Evolutionary conservation across 1,140 invertebrate species (phyloP), one percentile per base, ranked within the genome.

Genomic region (Vollenhovia emeryi): DNA sequence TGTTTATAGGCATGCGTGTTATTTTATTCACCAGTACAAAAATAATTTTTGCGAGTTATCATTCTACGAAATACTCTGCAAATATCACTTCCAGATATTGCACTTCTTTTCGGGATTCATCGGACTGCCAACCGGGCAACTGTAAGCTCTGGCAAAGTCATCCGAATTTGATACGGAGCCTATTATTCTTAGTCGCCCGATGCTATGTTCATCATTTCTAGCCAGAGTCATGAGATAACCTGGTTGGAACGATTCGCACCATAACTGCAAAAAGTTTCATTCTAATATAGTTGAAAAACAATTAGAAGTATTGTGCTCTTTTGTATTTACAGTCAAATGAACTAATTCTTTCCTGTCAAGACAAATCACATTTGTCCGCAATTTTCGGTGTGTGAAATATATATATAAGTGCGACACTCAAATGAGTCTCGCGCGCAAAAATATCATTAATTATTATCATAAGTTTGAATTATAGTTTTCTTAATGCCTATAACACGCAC

Each of bases 61-160:
- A 66, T 15, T 66, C 2, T 66, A 43, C 2, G 33, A 36, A 43
- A 33, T 24, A 6, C n/a, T 40, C 21, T 21, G 9, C n/a, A 64
- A 64, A 43, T 64, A 4, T 86, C 30, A 89, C 2, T 66, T 4
- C 73, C 88, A 88, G 48, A 88, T 75, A 15, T 89, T 88, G 11
- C 87, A 88, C 13, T 88, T 89, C 0, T 66, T 83, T 9, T 88
- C 5, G 4, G 87, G 84, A 68, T 89, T 89, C 87, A 88, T 89
- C 13, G 57, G 40, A 40, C 86, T 89, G 13, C 73, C 66, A 13
- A 55, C 50, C 1, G 84, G 84, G 15, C 87, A 88, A 13, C 79
- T 88, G 52, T 55, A 89, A 52, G 62, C 52, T 82, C 43, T 73
- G 11, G 88, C 86, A n/a, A 89, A 89, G 9, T 76, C 64, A 4